Conservation (phyloP, 2,888 invertebrate genomes). For the Acleris sparsana region DNA sequence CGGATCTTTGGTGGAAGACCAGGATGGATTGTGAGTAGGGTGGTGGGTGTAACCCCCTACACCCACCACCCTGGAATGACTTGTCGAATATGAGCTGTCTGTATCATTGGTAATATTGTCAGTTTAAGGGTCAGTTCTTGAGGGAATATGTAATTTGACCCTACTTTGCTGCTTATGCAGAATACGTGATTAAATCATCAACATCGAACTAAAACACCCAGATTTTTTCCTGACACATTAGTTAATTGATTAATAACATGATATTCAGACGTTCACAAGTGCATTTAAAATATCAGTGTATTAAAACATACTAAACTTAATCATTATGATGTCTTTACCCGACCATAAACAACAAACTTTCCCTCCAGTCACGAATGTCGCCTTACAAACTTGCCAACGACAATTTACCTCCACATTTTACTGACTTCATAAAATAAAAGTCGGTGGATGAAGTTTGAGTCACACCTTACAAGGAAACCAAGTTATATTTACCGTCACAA, state of each 20-base stretch:
- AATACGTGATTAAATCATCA: too few species aligned
- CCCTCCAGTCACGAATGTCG: constrained; percentile 29
- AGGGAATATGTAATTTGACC: neutral
- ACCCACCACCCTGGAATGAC: too few species aligned
- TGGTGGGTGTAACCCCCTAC: neutral
- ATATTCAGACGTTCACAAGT: too few species aligned
- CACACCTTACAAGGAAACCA: constrained; percentile 28
- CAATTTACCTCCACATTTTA: constrained; percentile 51
- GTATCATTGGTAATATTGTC: constrained; percentile 15
- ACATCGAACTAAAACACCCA: too few species aligned
- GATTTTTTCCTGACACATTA: too few species aligned
- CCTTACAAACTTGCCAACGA: constrained; percentile 43
- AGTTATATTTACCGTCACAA: constrained; percentile 12
- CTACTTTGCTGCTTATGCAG: neutral
- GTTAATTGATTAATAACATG: too few species aligned
- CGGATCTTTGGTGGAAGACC: constrained; percentile 1
- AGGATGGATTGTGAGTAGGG: constrained; percentile 5
- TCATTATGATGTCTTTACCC: neutral
- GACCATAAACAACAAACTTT: constrained; percentile 8
- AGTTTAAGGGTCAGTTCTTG: constrained; percentile 18
- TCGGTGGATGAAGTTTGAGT: constrained; percentile 38
- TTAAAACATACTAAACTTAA: too few species aligned
- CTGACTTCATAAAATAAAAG: constrained; percentile 62
- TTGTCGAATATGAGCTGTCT: constrained; percentile 31
- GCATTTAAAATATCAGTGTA: too few species aligned